Evolutionary conservation across 2,113 vertebrate species (phyloP), one percentile per base, ranked within the genome.

Genomic region (Hemiprocne comata): DNA sequence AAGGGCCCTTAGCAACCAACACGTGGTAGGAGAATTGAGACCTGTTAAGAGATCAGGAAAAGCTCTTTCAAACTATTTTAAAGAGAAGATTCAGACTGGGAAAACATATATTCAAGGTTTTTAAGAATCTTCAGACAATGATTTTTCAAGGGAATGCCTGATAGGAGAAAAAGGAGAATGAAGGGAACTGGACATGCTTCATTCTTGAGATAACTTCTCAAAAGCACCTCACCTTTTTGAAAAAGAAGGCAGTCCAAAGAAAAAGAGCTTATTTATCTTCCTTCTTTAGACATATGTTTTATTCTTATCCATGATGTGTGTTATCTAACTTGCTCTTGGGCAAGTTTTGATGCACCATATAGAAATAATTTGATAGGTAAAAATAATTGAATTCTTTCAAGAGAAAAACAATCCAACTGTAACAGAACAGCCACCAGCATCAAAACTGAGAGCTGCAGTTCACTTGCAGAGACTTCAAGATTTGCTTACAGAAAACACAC

Each of bases 151-250:
- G 54, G 48, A 87, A 36, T n/a, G 42, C 6, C 48, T 60, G 19
- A 78, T 54, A 25, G 29, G 6, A 64, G 19, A 73, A 64, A 55
- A 42, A 34, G 17, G 13, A 79, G 34, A 95, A 86, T 26, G 19
- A 90, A 95, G 77, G 64, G 23, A 87, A 74, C 19, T 33, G 17
- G 65, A 67, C 28, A 44, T 1, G 3, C 38, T 64, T 51, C 26
- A 64, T 34, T 78, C 53, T 55, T 60, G 34, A 92, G 44, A 50
- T 29, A 54, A 79, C 34, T 38, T 89, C 25, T 76, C 36, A 72
- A 25, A 67, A 73, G 48, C 0, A 0, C 5, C 38, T 31, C 1
- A 0, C 48, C 17, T 64, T 62, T 71, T 58, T 36, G 1, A 71
- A 71, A 74, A 50, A 57, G 8, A 73, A 71, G 15, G 58, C n/a